phyloP scores from a whole-genome alignment of 1,140 invertebrate genomes.

The Conus betulinus region DNA sequence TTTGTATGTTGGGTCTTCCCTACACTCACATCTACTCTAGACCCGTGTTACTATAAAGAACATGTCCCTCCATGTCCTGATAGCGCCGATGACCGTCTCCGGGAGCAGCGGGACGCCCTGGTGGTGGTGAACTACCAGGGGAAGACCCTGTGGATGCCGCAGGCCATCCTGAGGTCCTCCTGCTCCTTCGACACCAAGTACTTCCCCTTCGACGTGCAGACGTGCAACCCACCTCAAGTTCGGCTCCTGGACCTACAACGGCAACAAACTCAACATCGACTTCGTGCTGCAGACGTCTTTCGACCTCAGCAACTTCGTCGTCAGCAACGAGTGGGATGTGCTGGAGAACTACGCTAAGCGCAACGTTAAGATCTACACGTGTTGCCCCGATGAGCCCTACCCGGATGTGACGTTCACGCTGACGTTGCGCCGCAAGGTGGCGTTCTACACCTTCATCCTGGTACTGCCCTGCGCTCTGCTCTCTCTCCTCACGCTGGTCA shows the following conservation, averaged over 20 bases:
- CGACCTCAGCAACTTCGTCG: conserved; percentile 66
- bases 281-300: conserved; percentile 36
- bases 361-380: conserved; percentile 67
- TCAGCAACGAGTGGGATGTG: conserved; percentile 73
- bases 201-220: conserved; percentile 64
- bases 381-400: conserved; percentile 69
- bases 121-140: conserved; percentile 77
- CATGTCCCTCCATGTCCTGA: background rate
- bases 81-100: conserved; percentile 74
- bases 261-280: conserved; percentile 87
- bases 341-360: conserved; percentile 56
- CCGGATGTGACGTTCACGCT: conserved; percentile 72
- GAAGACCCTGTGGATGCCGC: conserved; percentile 83
- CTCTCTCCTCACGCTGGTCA: conserved; percentile 70
- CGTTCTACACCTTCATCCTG: conserved; percentile 74
- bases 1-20: no score
- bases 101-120: conserved; percentile 71
- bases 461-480: conserved; percentile 72
- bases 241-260: conserved; percentile 97
- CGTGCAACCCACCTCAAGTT: conserved; percentile 83
- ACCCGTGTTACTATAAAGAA: background rate
- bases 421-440: conserved; percentile 65
- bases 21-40: no score
- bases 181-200: conserved; percentile 82
- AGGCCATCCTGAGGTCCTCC: conserved; percentile 81